Percentiles rank a stretch among this genome's conserved stretches.
phyloP scores from a whole-genome alignment of 2,797 vertebrate species.

The Danio kyathit region DNA sequence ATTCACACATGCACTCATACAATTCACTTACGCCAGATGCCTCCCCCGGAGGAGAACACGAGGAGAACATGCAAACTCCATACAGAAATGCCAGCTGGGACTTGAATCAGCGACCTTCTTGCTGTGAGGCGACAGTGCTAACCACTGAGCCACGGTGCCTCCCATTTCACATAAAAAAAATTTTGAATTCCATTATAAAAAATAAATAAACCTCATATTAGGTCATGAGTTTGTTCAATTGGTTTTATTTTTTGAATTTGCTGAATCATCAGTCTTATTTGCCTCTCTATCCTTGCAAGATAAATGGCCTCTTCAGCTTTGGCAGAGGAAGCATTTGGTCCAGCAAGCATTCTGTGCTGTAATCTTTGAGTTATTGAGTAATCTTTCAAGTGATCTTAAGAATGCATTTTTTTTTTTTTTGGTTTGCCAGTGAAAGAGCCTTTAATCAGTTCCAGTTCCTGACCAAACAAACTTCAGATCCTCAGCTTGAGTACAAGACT shows the following conservation, averaged over 20 bases:
- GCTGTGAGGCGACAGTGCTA: too few species aligned
- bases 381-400: conserved; percentile 4
- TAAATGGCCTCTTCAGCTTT: conserved; percentile 42
- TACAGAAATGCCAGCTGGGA: too few species aligned
- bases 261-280: not conserved
- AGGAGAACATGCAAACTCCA: too few species aligned
- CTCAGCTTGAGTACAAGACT: not conserved
- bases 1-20: too few species aligned
- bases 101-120: too few species aligned
- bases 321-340: conserved; percentile 42
- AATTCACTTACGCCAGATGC: too few species aligned
- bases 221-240: conserved; percentile 29
- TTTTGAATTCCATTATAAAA: too few species aligned
- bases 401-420: conserved; percentile 33
- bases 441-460: conserved; percentile 35
- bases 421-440: conserved; percentile 33
- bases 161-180: not conserved
- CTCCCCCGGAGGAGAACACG: too few species aligned
- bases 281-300: conserved; percentile 19
- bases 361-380: not conserved
- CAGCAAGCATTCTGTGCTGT: conserved; percentile 31
- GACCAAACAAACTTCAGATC: conserved; percentile 10
- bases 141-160: too few species aligned
- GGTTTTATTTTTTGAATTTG: not conserved
- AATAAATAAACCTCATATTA: not conserved